Percentiles rank a stretch among this genome's conserved stretches.
phyloP scores from a whole-genome alignment of 2,113 vertebrate genomes.

The Aspidoscelis tigris region DNA sequence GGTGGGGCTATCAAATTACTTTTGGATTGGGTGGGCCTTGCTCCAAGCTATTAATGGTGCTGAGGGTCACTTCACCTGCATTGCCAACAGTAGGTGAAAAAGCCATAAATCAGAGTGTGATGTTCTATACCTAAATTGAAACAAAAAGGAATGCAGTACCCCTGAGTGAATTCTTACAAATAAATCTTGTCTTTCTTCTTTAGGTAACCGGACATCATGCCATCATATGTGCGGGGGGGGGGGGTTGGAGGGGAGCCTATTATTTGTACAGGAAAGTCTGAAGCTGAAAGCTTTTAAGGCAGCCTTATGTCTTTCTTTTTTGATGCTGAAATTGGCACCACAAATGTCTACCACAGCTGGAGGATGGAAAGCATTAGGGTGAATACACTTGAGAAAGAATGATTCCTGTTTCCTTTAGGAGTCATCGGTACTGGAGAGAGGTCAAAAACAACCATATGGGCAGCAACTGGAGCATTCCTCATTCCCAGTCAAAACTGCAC shows the following conservation, averaged over 20 bases:
- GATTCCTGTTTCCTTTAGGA: neutral
- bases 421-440: neutral
- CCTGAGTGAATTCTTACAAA: accelerated
- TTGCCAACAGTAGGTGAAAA: neutral
- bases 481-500: neutral
- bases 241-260: neutral
- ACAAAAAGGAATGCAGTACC: accelerated
- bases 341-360: neutral
- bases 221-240: no score
- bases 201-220: neutral
- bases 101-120: neutral
- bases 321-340: neutral
- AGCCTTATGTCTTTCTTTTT: neutral
- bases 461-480: neutral
- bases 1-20: neutral
- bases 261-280: neutral
- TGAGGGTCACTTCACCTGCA: neutral
- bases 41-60: neutral
- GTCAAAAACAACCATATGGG: neutral
- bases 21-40: neutral
- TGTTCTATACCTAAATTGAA: neutral
- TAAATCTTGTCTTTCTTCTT: neutral
- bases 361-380: neutral
- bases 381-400: neutral
- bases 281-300: accelerated